Evolutionary conservation across 2,113 vertebrate genomes (phyloP).

Genomic region (Tricholaema leucomelas): DNA sequence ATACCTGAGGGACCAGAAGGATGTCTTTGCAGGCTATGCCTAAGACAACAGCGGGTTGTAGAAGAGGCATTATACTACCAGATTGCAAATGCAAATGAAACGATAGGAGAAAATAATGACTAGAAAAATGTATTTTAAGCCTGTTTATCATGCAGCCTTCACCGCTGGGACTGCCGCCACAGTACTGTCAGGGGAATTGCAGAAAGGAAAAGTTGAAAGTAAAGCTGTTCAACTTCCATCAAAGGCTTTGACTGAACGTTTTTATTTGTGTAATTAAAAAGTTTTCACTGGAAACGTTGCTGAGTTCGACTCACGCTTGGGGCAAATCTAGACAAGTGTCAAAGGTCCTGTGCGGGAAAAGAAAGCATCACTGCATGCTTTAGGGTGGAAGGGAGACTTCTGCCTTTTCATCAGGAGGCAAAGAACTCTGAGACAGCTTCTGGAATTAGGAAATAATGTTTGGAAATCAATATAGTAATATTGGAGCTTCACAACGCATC

Average conservation of each 20-base stretch:
- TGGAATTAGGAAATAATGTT: not conserved
- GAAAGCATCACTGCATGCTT: not conserved
- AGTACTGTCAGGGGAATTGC: not conserved
- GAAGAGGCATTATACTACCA: not conserved
- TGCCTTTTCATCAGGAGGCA: not conserved
- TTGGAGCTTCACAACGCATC: not conserved
- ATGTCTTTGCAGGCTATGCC: not conserved
- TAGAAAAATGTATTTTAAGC: slow-evolving; percentile 11
- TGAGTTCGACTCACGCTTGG: not conserved
- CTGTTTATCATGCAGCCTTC: not conserved
- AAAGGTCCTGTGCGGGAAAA: not conserved
- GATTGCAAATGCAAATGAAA: not conserved
- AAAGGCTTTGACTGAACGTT: not conserved
- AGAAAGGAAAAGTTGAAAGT: slow-evolving; percentile 23
- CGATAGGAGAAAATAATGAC: not conserved
- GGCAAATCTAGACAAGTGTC: not conserved
- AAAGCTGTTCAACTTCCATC: not conserved
- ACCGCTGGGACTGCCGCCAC: not conserved
- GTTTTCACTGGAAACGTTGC: not conserved
- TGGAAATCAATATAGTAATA: not conserved
- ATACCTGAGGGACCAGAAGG: not conserved
- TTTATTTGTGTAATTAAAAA: slow-evolving; percentile 12
- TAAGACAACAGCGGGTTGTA: not conserved
- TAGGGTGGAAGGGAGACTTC: not conserved
- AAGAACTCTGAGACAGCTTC: not conserved